A percentile compares a stretch with the other conserved stretches of the same genome.
Evolutionary conservation across 1,140 invertebrate genomes (phyloP).

Genomic region (Lasioglossum baleicum): DNA sequence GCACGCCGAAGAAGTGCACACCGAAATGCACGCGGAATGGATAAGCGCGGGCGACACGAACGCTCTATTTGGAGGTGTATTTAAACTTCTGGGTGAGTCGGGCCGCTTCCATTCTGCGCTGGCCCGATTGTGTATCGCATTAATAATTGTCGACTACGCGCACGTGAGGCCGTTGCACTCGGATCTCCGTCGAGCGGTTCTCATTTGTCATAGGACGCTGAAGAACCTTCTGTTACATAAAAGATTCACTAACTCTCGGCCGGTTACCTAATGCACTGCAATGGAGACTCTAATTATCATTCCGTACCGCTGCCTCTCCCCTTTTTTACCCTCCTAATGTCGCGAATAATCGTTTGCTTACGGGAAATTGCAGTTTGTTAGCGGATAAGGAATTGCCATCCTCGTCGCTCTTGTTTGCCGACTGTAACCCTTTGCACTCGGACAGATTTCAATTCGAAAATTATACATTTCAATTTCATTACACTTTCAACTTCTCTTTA

Average conservation of each 20-base stretch:
- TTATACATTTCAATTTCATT: no score
- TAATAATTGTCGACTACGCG: slow-evolving; percentile 8
- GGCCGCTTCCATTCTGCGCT: slow-evolving; percentile 5
- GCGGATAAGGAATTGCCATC: no score
- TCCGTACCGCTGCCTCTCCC: background rate
- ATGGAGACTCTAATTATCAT: background rate
- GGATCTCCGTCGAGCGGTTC: slow-evolving; percentile 9
- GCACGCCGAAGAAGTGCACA: background rate
- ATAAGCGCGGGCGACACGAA: slow-evolving; percentile 1
- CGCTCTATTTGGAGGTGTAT: background rate
- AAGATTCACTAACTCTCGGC: background rate
- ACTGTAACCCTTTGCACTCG: no score
- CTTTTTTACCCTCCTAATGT: no score
- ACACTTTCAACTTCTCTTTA: no score
- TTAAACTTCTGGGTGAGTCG: slow-evolving; percentile 5
- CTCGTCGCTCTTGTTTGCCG: background rate
- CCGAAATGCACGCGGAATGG: slow-evolving; percentile 7
- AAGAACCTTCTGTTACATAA: background rate
- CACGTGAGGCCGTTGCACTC: slow-evolving; percentile 21
- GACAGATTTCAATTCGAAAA: no score
- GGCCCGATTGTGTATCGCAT: slow-evolving; percentile 24
- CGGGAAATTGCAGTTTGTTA: background rate
- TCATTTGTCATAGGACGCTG: slow-evolving; percentile 19
- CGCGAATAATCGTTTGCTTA: background rate
- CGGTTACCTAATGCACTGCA: background rate